Percentiles rank a stretch among this genome's conserved stretches.
Evolutionary conservation across 1,140 invertebrate species (phyloP).

Genomic region (Rhyzopertha dominica): DNA sequence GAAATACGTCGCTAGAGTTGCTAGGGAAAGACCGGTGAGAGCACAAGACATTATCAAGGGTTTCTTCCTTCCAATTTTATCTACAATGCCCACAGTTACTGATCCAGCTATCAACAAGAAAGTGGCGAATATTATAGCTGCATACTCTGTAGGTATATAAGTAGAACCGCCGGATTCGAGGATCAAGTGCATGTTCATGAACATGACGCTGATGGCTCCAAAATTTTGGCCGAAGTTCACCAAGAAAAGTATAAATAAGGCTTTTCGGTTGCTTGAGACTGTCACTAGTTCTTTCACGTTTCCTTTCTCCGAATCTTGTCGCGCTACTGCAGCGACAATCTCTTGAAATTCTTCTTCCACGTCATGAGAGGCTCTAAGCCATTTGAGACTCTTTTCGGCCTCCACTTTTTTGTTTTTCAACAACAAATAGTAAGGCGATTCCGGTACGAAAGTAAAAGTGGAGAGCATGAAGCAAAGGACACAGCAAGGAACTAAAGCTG

Average conservation of each 20-base stretch:
- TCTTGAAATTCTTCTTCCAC: constrained; percentile 40
- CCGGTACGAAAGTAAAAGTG: constrained; percentile 25
- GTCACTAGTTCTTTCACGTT: constrained; percentile 26
- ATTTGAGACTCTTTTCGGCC: constrained; percentile 49
- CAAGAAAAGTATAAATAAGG: constrained; percentile 31
- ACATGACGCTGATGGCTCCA: constrained; percentile 28
- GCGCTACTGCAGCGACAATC: constrained; percentile 25
- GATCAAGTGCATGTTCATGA: constrained; percentile 34
- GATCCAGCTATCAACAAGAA: constrained; percentile 30
- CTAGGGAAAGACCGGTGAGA: constrained; percentile 25
- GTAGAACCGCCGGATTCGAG: constrained; percentile 26
- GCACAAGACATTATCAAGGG: constrained; percentile 29
- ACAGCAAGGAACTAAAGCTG: constrained; percentile 16
- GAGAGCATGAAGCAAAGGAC: constrained; percentile 16
- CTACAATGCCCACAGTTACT: constrained; percentile 27
- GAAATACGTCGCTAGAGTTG: constrained; percentile 36
- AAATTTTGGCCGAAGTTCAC: constrained; percentile 32
- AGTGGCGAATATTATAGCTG: constrained; percentile 33
- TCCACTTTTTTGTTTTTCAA: constrained; percentile 42
- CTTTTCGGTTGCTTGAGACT: constrained; percentile 31
- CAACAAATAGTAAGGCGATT: constrained; percentile 31
- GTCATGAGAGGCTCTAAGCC: constrained; percentile 47
- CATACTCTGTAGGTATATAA: constrained; percentile 20
- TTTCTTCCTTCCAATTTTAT: constrained; percentile 33
- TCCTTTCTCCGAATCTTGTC: constrained; percentile 28